Conservation (phyloP, 2,797 vertebrate genomes). For the Botia almorhae region DNA sequence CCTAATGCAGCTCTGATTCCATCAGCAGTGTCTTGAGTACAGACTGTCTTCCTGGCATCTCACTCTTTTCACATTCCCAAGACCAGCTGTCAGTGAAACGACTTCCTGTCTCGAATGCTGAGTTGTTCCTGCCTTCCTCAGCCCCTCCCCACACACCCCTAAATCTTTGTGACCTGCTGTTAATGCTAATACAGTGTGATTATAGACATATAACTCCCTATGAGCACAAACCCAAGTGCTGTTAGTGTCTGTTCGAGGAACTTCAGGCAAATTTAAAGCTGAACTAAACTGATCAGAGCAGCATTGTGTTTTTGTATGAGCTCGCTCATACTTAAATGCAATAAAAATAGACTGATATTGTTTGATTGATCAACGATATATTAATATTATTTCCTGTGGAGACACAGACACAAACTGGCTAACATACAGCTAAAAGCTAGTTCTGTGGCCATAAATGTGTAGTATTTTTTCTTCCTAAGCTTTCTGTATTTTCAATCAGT, state of each 20-base stretch:
- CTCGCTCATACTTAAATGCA: constrained; percentile 7
- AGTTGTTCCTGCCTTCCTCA: not conserved
- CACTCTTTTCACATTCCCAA: constrained; percentile 29
- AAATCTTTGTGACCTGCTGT: constrained; percentile 18
- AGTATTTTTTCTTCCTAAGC: constrained; percentile 28
- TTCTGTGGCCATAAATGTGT: not conserved
- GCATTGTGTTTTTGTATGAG: not conserved
- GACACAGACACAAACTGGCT: not conserved
- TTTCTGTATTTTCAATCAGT: constrained; percentile 36
- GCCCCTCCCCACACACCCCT: not conserved
- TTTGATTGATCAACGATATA: not conserved
- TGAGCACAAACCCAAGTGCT: constrained; percentile 12
- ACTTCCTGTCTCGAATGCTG: constrained; percentile 40
- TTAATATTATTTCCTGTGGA: not conserved
- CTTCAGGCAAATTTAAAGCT: constrained; percentile 10
- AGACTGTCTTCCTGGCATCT: constrained; percentile 42
- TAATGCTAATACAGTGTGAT: not conserved
- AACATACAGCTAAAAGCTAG: not conserved
- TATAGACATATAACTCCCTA: constrained; percentile 4
- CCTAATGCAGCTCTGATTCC: not conserved
- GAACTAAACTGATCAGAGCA: not conserved
- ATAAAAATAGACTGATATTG: constrained; percentile 19
- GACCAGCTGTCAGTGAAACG: constrained; percentile 50
- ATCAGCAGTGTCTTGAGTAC: not conserved
- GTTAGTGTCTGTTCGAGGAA: constrained; percentile 6